Evolutionary conservation across 1,140 invertebrate species (phyloP).

Genomic region (Acromyrmex charruanus): DNA sequence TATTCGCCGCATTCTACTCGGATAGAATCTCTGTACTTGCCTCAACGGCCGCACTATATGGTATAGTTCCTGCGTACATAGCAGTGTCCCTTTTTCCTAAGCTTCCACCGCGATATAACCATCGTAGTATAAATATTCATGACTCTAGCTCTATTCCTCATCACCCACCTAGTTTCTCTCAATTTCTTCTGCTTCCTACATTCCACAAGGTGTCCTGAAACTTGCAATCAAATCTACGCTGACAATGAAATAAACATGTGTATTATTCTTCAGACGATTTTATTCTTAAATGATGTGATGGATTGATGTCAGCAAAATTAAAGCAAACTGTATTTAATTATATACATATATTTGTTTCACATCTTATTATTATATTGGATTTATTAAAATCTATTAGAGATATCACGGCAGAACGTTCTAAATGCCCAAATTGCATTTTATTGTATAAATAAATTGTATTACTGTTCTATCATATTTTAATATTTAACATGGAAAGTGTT

Average conservation of each 20-base stretch:
- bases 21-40: constrained; percentile 14
- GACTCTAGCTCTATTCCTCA: constrained; percentile 33
- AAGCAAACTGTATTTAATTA: background rate
- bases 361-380: background rate
- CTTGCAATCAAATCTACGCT: background rate
- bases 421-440: too few species aligned
- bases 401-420: too few species aligned
- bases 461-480: too few species aligned
- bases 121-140: constrained; percentile 79
- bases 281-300: background rate
- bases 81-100: constrained; percentile 42
- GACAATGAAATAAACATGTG: background rate
- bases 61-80: background rate
- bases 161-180: constrained; percentile 23
- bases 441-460: too few species aligned
- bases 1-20: constrained; percentile 40
- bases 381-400: background rate
- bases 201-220: constrained; percentile 21
- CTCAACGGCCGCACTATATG: background rate
- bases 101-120: constrained; percentile 70
- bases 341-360: background rate
- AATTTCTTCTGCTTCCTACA: constrained; percentile 1
- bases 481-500: too few species aligned
- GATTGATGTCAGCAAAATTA: background rate
- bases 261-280: background rate